A percentile compares a stretch with the other conserved stretches of the same genome.
phyloP scores from a whole-genome alignment of 2,888 invertebrate species.

The Nycteola revayana region DNA sequence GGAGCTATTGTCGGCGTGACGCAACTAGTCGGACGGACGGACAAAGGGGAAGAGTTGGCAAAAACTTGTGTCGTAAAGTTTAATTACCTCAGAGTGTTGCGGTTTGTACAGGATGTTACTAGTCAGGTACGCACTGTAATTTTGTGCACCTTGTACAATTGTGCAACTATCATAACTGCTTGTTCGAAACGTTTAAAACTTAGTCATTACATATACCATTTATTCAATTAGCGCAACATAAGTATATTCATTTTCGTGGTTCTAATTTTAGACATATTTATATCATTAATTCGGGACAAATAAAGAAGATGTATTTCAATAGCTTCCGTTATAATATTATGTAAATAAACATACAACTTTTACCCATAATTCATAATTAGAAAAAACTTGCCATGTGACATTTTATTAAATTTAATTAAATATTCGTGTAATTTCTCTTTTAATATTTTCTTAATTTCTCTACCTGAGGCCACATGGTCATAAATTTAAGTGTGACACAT shows the following conservation, averaged over 20 bases:
- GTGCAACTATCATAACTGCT: background rate
- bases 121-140: slow-evolving; percentile 4
- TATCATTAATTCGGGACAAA: no score
- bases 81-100: slow-evolving; percentile 40
- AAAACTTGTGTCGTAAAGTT: slow-evolving; percentile 53
- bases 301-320: no score
- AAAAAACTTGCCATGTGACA: no score
- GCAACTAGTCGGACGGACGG: slow-evolving; percentile 36
- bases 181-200: no score
- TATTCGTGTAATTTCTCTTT: no score
- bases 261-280: no score
- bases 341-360: no score
- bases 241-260: no score
- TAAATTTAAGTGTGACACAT: slow-evolving; percentile 14
- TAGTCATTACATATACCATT: no score
- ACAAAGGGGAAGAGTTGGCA: slow-evolving; percentile 55
- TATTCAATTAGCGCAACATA: no score
- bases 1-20: slow-evolving; percentile 46
- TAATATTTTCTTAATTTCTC: slow-evolving; percentile 5
- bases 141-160: slow-evolving; percentile 2
- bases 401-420: no score
- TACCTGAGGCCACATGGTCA: slow-evolving; percentile 12
- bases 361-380: background rate
- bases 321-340: no score
- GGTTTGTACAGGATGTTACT: slow-evolving; percentile 44